Percentiles rank a stretch among this genome's conserved stretches.
Conservation (phyloP, 2,113 vertebrate species). For the Tylochromis polylepis region DNA sequence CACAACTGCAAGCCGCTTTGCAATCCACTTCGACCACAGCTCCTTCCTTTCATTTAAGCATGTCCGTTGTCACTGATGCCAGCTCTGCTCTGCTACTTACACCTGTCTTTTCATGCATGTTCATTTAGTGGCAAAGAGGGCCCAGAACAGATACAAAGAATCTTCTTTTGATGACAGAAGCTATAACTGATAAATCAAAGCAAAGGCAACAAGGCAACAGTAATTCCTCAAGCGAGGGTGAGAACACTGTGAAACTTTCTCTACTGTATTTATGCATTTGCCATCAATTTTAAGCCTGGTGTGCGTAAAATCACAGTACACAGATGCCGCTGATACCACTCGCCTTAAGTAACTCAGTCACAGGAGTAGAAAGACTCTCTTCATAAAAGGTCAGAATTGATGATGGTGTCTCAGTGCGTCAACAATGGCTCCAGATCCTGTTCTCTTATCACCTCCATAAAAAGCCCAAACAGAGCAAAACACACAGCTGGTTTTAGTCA, state of each 20-base stretch:
- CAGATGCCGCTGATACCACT: conserved; percentile 1
- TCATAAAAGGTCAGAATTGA: conserved; percentile 38
- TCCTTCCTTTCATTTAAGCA: neutral
- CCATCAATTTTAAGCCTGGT: neutral
- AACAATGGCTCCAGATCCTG: neutral
- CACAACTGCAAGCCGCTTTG: neutral
- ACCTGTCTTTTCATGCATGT: neutral
- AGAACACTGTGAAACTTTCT: neutral
- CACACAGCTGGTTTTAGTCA: conserved; percentile 2
- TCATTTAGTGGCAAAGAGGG: neutral
- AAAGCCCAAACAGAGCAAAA: conserved; percentile 5
- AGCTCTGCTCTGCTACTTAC: neutral
- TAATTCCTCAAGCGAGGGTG: neutral
- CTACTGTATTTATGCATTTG: neutral
- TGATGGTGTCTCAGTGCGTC: neutral
- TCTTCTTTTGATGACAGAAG: neutral
- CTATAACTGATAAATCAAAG: neutral
- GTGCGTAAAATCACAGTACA: neutral
- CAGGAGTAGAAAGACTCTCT: neutral
- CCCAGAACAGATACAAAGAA: neutral
- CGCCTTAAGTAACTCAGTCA: neutral
- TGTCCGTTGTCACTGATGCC: neutral
- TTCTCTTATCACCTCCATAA: conserved; percentile 5
- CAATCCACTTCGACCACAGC: neutral
- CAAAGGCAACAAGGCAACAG: neutral